Evolutionary conservation across 2,888 invertebrate genomes (phyloP), one percentile per base, ranked within the genome.

Genomic region (Labia minor): DNA sequence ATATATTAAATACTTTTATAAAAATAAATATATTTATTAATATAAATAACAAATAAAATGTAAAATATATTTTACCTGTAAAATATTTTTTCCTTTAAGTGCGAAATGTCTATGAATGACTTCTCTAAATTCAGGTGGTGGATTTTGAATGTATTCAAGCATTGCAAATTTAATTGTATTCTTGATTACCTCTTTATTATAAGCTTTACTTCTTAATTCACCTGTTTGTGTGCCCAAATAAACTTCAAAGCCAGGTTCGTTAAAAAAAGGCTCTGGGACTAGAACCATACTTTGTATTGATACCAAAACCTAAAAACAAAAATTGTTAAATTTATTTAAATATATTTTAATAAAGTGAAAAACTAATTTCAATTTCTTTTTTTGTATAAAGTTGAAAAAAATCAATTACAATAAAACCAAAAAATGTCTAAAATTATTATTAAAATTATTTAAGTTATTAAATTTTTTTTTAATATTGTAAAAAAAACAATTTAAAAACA

Each of bases 231-330:
- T 69, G 6, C 69, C 69, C 21, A 70, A 61, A 14, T 64, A 20
- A 10, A 65, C n/a, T 26, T 70, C 70, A 26, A 37, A 70, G 8
- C 70, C 70, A 19, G 69, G 70, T 20, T 69, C 70, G 33, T 70
- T 70, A 65, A 69, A 70, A 63, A 67, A 70, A 10, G 70, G 70
- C 14, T 70, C 68, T 63, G 70, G 66, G 1, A 70, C 70, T 21
- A 70, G 65, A 14, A 70, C 70, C 18, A 70, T 62, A 49, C 70
- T 70, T 49, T 70, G 70, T 18, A 70, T 70, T 21, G 70, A 70
- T 8, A 70, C 65, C 61, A 70, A 64, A 49, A 70, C 70, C 70
- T 70, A 49, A 21, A 26, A 63, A 65, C 61, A 19, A 68, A n/a
- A 49, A n/a, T n/a, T n/a, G n/a, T n/a, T n/a, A n/a, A n/a, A n/a